Evolutionary conservation across 2,888 invertebrate species (phyloP).

Genomic region (Eudasyphora cyanicolor): DNA sequence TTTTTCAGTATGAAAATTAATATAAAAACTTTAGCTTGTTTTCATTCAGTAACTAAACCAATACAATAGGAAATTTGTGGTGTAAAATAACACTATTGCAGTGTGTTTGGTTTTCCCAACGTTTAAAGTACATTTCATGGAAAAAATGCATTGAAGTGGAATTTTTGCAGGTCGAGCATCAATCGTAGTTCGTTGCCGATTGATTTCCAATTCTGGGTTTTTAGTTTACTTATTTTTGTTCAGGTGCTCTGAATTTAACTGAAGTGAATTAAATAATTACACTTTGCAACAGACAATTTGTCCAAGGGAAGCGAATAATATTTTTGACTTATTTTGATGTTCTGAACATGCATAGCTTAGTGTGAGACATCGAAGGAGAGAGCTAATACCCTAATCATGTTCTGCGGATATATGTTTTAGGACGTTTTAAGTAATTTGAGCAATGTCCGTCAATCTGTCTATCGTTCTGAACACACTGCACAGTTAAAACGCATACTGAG

Average conservation of each 20-base stretch:
- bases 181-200: neutral
- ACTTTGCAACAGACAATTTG: too few relatives aligned
- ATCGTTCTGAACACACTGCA: too few relatives aligned
- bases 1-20: neutral
- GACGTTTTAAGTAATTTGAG: too few relatives aligned
- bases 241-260: neutral
- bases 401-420: too few relatives aligned
- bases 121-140: neutral
- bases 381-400: too few relatives aligned
- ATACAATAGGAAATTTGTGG: neutral
- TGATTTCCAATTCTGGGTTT: slow-evolving; percentile 14
- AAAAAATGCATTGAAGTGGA: neutral
- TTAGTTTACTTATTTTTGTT: neutral
- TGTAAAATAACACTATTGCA: neutral
- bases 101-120: neutral
- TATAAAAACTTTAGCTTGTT: too few relatives aligned
- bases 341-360: too few relatives aligned
- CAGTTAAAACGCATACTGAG: too few relatives aligned
- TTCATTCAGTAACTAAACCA: neutral
- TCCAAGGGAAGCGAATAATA: too few relatives aligned
- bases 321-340: too few relatives aligned
- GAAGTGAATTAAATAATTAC: neutral
- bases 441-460: too few relatives aligned
- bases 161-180: neutral
- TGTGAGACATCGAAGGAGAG: too few relatives aligned